Conservation (phyloP, 2,888 invertebrate genomes). For the Protodeltote pygarga region DNA sequence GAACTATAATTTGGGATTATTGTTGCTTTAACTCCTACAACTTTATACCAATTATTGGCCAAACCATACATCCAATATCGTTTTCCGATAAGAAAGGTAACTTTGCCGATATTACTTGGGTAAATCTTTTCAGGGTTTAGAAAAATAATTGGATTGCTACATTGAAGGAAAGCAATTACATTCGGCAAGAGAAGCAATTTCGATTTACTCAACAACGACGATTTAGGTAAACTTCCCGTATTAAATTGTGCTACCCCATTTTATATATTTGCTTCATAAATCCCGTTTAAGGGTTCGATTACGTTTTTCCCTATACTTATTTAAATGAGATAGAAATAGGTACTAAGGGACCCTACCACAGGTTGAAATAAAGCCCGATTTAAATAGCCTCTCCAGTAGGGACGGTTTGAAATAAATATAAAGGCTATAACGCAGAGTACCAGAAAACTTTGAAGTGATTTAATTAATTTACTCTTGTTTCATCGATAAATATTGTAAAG, state of each 20-base stretch:
- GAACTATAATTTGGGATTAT: slow-evolving; percentile 14
- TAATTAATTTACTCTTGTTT: background rate
- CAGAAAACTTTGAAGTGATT: background rate
- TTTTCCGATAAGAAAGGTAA: slow-evolving; percentile 74
- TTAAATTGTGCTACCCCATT: slow-evolving; percentile 69
- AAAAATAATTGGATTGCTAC: slow-evolving; percentile 83
- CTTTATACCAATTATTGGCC: slow-evolving; percentile 42
- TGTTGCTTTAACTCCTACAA: slow-evolving; percentile 12
- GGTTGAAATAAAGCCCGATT: slow-evolving; percentile 43
- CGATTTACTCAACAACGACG: slow-evolving; percentile 74
- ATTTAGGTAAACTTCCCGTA: slow-evolving; percentile 76
- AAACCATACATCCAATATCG: slow-evolving; percentile 69
- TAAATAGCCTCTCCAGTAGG: slow-evolving; percentile 28
- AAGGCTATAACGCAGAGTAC: background rate
- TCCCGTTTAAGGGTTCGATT: slow-evolving; percentile 70
- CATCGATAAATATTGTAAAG: no score
- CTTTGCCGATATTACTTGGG: slow-evolving; percentile 65
- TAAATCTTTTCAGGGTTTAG: slow-evolving; percentile 80
- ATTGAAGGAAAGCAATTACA: slow-evolving; percentile 83
- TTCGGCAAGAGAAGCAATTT: slow-evolving; percentile 74
- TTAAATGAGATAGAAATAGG: slow-evolving; percentile 64
- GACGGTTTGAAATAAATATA: slow-evolving; percentile 19
- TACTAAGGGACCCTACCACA: slow-evolving; percentile 48
- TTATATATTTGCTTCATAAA: slow-evolving; percentile 72
- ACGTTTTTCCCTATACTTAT: slow-evolving; percentile 64